These are phyloP conservation scores for Percopsis omiscomaycus DNA, from an alignment of 2,797 vertebrate species.

Conservation along the genomic window DNA sequence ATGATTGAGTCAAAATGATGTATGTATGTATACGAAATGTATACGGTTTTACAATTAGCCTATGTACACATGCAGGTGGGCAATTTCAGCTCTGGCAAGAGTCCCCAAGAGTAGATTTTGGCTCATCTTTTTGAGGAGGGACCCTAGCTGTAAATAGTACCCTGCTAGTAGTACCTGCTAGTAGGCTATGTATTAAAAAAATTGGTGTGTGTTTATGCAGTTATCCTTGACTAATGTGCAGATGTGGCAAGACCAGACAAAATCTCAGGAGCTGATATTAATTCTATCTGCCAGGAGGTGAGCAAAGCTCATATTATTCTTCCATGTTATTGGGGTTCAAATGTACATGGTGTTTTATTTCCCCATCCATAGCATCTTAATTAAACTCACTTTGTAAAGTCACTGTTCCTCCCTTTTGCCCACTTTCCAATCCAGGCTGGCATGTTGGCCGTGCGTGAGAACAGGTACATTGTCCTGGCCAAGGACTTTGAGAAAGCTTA, in stretches of 20 bases:
- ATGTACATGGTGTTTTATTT: background rate
- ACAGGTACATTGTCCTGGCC: constrained; percentile 91
- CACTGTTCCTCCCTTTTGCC: background rate
- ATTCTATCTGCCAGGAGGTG: constrained; percentile 96
- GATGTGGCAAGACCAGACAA: constrained; percentile 94
- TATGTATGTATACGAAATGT: too few relatives aligned
- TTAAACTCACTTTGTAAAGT: background rate
- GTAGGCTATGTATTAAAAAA: background rate
- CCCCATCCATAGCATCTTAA: background rate
- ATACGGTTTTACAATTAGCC: too few relatives aligned
- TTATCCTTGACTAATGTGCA: constrained; percentile 76
- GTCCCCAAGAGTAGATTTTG: background rate
- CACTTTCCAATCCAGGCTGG: constrained; percentile 78
- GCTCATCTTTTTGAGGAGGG: background rate
- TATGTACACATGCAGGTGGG: too few relatives aligned
- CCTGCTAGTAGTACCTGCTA: background rate
- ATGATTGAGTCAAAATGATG: too few relatives aligned
- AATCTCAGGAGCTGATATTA: constrained; percentile 93
- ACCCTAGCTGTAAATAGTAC: background rate
- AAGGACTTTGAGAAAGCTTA: constrained; percentile 96
- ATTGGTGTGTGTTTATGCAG: background rate
- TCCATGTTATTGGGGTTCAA: background rate
- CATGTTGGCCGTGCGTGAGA: constrained; percentile 93
- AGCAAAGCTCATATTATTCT: constrained; percentile 11
- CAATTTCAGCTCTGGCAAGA: too few relatives aligned